Percentiles rank a stretch among this genome's conserved stretches.
Evolutionary conservation across 2,888 invertebrate genomes (phyloP).

Genomic region (Adineta ricciae): DNA sequence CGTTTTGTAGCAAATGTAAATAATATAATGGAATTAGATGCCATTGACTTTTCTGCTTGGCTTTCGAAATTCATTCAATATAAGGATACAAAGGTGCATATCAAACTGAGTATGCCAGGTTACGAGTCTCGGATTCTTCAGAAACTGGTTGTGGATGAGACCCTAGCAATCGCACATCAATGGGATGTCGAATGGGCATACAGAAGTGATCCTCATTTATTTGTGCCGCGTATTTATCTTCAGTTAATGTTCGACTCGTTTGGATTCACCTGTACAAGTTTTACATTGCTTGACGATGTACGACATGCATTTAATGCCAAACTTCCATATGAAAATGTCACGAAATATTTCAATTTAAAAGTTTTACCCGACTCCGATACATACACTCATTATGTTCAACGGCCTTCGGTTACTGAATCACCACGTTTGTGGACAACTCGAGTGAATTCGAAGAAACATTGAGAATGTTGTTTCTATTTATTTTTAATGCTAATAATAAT

Average conservation of each 20-base stretch:
- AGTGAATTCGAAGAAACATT: neutral
- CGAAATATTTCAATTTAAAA: neutral
- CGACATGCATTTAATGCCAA: neutral
- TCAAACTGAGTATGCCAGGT: neutral
- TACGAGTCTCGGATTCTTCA: neutral
- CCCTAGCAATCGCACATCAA: neutral
- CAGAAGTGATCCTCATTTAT: neutral
- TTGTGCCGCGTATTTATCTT: neutral
- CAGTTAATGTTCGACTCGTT: neutral
- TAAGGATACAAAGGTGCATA: neutral
- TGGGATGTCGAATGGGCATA: neutral
- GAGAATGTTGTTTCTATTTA: neutral
- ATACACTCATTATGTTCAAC: neutral
- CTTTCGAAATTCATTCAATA: neutral
- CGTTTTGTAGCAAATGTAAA: neutral
- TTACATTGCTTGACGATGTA: neutral
- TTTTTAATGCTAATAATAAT: neutral
- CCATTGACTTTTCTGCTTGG: neutral
- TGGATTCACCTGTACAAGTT: neutral
- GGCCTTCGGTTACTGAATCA: neutral
- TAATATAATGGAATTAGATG: neutral
- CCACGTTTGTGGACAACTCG: neutral
- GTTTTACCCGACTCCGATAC: neutral
- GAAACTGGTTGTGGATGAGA: neutral
- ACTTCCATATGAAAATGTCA: neutral